Base-by-base conservation (phyloP, 2,113 vertebrate species). In the Pomatostomus ruficeps region DNA sequence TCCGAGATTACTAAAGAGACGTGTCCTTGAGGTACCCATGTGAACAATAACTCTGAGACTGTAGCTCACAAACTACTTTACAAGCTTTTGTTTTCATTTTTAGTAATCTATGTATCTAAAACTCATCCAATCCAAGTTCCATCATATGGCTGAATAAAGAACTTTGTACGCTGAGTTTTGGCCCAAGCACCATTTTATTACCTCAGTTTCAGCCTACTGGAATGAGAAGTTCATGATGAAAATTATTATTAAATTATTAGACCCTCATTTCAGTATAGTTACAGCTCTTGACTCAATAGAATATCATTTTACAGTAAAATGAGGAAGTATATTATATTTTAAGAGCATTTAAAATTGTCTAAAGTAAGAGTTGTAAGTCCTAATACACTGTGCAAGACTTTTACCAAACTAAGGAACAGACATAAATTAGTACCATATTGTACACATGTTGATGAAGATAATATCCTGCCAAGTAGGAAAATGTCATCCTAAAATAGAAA, bases 401-500 rank as follows among this genome's bases (percentile, higher is more conserved):
- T 94, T 86, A 72, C 84, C 95, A 95, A 89, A 78, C 85, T 93
- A 92, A 77, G 61, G 93, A n/a, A 91, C 29, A 91, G 51, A 65
- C 77, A 79, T 46, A 97, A 97, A 97, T 97, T 96, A 96, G 52
- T 91, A 94, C 81, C 94, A 93, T 95, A 96, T 79, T 96, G 89
- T 95, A 90, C 88, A 95, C 89, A 95, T 91, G 81, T 72, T 95
- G 55, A 91, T 86, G 94, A 94, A 86, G 81, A 82, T 89, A 96
- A 91, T 95, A 96, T 96, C 85, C 94, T 95, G 86, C 95, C 93
- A 96, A 96, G 93, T 6, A 91, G 36, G 68, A 88, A 97, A 97
- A 97, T 94, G 61, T 96, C 76, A 96, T 89, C 91, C 93, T 96
- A 95, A 97, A 97, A 97, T 93, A 97, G 96, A 97, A 87, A 96